Base-by-base conservation (phyloP, 2,888 invertebrate species). In the Incurvaria masculella region DNA sequence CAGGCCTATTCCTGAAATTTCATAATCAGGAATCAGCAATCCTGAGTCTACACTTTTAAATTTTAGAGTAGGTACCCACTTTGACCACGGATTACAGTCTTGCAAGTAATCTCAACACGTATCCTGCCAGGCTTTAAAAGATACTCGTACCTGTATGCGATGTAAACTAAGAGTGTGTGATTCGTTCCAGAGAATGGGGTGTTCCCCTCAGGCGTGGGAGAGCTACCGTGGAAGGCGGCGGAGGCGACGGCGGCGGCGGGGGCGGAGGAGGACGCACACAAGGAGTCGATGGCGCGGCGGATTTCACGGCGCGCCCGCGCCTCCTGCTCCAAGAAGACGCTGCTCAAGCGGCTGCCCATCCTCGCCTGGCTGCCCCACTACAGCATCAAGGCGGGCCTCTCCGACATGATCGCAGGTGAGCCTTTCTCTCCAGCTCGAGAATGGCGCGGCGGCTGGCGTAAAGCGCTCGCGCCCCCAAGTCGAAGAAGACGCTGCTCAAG, bases 371-470 rank as follows among this genome's bases (percentile, higher is more conserved):
- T 88, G 54, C 88, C 87, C 10, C 70, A 79, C 46, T 91, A 91
- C 71, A 82, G 80, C 42, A 64, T 79, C 33, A 70, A 81, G 43
- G 84, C 81, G 56, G 83, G 89, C 8, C 79, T 88, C 21, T 84
- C 87, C 18, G 94, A 94, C 65, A 61, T 89, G 45, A 87, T 94
- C 40, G 92, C 93, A 40, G 92, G 92, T 59, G n/a, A n/a, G n/a
- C n/a, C n/a, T n/a, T n/a, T n/a, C n/a, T n/a, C n/a, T n/a, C n/a
- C n/a, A n/a, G n/a, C n/a, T n/a, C n/a, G n/a, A n/a, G n/a, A n/a
- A n/a, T n/a, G n/a, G n/a, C n/a, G n/a, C n/a, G 27, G n/a, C 62
- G 18, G 59, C 68, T 61, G 56, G 67, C 66, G 49, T 66, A 76
- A 43, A 70, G 80, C 6, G 71, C 81, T 38, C 71, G 75, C 17